Evolutionary conservation across 2,113 vertebrate genomes (phyloP).

Genomic region (Tachuris rubrigastra): DNA sequence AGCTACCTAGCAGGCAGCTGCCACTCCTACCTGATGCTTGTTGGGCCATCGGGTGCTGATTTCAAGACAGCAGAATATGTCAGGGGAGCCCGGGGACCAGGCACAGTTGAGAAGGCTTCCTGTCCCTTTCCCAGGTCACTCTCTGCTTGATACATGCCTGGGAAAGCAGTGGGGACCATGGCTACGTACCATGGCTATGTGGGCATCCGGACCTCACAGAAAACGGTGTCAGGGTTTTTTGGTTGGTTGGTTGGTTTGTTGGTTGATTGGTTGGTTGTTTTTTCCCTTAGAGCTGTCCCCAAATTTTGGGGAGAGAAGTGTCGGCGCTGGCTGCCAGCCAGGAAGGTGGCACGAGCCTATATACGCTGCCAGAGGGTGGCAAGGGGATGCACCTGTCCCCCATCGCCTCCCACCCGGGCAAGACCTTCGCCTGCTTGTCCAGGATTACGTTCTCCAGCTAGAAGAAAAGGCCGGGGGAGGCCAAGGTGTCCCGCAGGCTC

Average conservation of each 20-base stretch:
- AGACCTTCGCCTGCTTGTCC: background rate
- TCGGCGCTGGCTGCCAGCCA: background rate
- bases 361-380: too few species aligned
- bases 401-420: background rate
- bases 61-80: background rate
- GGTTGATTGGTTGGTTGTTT: too few species aligned
- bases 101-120: background rate
- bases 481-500: background rate
- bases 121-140: too few species aligned
- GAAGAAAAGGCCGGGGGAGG: background rate
- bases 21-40: fast-evolving
- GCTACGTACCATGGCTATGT: too few species aligned
- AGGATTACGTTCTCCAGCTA: background rate
- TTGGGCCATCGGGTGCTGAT: fast-evolving
- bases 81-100: fast-evolving
- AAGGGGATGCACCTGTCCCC: too few species aligned
- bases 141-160: fast-evolving
- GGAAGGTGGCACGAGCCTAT: background rate
- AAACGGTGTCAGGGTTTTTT: background rate
- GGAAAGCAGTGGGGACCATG: background rate
- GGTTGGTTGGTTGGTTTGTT: background rate
- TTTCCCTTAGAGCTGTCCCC: background rate
- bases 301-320: background rate
- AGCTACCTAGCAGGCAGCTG: fast-evolving
- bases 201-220: background rate